phyloP scores from a whole-genome alignment of 2,888 invertebrate genomes.

The Pelosia muscerda region DNA sequence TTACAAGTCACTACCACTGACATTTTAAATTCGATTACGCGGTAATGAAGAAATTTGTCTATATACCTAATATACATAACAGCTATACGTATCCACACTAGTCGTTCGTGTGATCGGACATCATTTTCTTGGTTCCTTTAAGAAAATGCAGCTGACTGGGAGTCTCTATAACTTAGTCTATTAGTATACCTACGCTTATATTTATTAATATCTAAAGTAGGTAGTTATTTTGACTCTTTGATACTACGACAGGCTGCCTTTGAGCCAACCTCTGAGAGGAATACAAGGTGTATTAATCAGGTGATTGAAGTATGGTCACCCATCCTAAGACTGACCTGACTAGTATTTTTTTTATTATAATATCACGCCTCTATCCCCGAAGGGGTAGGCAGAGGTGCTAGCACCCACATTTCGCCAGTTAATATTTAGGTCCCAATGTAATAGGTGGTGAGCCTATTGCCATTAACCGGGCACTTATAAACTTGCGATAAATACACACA shows the following conservation, averaged over 20 bases:
- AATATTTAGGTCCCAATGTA: too few species aligned
- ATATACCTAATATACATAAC: neutral
- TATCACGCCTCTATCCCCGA: too few species aligned
- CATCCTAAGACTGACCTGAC: too few species aligned
- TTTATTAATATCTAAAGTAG: constrained; percentile 79
- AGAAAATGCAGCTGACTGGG: constrained; percentile 85
- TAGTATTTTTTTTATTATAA: too few species aligned
- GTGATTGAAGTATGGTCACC: too few species aligned
- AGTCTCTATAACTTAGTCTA: constrained; percentile 80
- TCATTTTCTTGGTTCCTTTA: constrained; percentile 84
- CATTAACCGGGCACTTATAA: too few species aligned
- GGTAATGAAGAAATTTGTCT: neutral
- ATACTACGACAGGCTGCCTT: constrained; percentile 43
- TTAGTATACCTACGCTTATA: constrained; percentile 75
- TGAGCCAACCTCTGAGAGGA: constrained; percentile 39
- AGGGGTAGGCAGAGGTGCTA: too few species aligned
- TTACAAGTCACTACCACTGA: too few species aligned
- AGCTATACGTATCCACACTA: constrained; percentile 53
- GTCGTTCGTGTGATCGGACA: constrained; percentile 71
- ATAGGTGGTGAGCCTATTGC: too few species aligned
- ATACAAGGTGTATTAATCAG: constrained; percentile 31
- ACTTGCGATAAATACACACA: too few species aligned
- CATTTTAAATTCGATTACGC: too few species aligned
- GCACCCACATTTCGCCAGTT: too few species aligned
- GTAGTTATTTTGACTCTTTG: constrained; percentile 67